Evolutionary conservation across 2,113 vertebrate species (phyloP), one percentile per base, ranked within the genome.

Genomic region (Hippocampus abdominalis): DNA sequence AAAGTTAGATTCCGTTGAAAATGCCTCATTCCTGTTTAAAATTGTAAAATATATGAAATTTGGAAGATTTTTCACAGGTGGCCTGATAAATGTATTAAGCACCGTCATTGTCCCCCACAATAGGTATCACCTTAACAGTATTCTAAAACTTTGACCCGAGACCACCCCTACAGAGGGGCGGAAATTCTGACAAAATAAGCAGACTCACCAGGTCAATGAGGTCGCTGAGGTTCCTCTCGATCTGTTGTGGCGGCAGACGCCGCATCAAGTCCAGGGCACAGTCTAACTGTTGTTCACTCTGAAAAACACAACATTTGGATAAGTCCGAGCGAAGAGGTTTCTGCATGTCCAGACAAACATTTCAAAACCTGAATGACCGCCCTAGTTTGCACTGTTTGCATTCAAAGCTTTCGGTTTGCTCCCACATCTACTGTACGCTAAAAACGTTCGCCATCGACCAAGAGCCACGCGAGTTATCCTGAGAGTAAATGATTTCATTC

Each of bases 251-350:
- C 92, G 97, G 97, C 93, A 99, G 92, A 76, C 97, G 97, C 94
- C 97, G 97, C 97, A 99, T 99, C 88, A 99, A 92, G 89, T 98
- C 97, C 93, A 99, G 96, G 90, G 97, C 97, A 95, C 96, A 98
- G 87, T 98, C 97, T 85, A 99, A 93, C 93, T 98, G 97, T 89
- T 97, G 95, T 77, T 99, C 97, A 91, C 92, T 97, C 97, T 98
- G 81, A 86, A 77, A 86, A n/a, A 85, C 65, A 84, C 21, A 36
- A 76, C 56, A 74, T 32, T 13, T 53, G 36, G 4, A 56, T 48
- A 7, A 67, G 40, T 72, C 4, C 46, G 2, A 44, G 8, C 71
- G 5, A 53, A 7, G 3, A 5, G 6, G 23, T 6, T 36, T 0
- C 5, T 36, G 29, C 5, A 7, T 20, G 27, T 63, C 6, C 39